Evolutionary conservation across 2,113 vertebrate species (phyloP), one percentile per base, ranked within the genome.

Genomic region (Hippocampus mohnikei): DNA sequence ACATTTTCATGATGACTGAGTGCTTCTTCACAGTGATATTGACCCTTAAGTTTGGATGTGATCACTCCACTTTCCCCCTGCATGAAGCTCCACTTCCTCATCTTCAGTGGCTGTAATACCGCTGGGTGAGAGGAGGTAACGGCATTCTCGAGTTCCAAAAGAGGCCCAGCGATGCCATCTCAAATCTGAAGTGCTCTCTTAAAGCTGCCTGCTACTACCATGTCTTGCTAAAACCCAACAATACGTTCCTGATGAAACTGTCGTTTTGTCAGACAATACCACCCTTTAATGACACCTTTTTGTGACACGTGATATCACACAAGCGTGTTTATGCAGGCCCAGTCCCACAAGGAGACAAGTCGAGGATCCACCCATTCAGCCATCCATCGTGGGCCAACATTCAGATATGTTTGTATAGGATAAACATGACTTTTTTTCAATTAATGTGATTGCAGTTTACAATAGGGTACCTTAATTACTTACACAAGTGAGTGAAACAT

Each of bases 181-280:
- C 79, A 84, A 88, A 86, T 81, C 68, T 81, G 82, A 84, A 88
- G 88, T 89, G 85, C 83, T 87, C 84, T 81, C 82, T 75, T 23
- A 63, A 82, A 76, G 66, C 80, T 0, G 1, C 66, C 67, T 70
- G 64, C 63, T 63, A 3, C 81, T 50, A 70, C 20, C 25, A 27
- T 65, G 46, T 70, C 71, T 69, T 21, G 8, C 64, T 52, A 81
- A 52, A 88, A 84, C 82, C 46, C 78, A 79, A 75, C 81, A 74
- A 74, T 88, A 53, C 84, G 88, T 88, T 86, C 88, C 85, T 85
- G 73, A 91, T 85, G 84, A 84, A 83, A 76, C 67, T 77, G 81
- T 83, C 74, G 79, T 70, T 75, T 78, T 87, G 81, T 85, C 81
- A 73, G 72, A 85, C 72, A 76, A 71, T 63, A 82, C 52, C 40